A percentile compares a stretch with the other conserved stretches of the same genome.
These are phyloP conservation scores for Drosophila planitibia DNA, from an alignment of 2,888 invertebrate species.

Conservation along the genomic window DNA sequence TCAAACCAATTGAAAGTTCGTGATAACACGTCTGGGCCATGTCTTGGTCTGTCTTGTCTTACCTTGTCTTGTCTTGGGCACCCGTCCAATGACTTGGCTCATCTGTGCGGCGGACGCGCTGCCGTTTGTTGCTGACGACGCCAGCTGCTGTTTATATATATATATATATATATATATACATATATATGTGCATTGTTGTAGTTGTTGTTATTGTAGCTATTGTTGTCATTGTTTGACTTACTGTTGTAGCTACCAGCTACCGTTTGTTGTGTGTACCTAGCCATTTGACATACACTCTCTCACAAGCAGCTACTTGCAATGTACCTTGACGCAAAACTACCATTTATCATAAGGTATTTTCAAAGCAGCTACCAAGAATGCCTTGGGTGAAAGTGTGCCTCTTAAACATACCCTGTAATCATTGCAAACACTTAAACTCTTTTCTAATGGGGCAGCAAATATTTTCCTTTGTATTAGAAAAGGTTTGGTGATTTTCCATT, in stretches of 20 bases:
- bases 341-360: constrained; percentile 24
- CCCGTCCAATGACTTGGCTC: constrained; percentile 60
- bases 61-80: constrained; percentile 34
- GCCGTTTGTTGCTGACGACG: constrained; percentile 25
- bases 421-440: not conserved
- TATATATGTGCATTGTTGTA: constrained; percentile 17
- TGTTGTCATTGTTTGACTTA: constrained; percentile 21
- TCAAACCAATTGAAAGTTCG: constrained; percentile 50
- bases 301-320: constrained; percentile 29
- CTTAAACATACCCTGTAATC: constrained; percentile 7
- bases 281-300: constrained; percentile 39
- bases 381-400: not conserved
- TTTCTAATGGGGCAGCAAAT: not conserved
- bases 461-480: not conserved
- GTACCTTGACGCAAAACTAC: constrained; percentile 22
- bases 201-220: constrained; percentile 3
- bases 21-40: constrained; percentile 61
- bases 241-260: constrained; percentile 40
- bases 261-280: constrained; percentile 41
- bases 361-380: not conserved
- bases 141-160: constrained; percentile 36
- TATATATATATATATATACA: not conserved
- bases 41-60: constrained; percentile 33
- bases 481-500: not conserved
- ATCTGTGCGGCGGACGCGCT: constrained; percentile 46